A percentile compares a stretch with the other conserved stretches of the same genome.
phyloP scores from a whole-genome alignment of 2,113 vertebrate species.

The Galemys pyrenaicus region DNA sequence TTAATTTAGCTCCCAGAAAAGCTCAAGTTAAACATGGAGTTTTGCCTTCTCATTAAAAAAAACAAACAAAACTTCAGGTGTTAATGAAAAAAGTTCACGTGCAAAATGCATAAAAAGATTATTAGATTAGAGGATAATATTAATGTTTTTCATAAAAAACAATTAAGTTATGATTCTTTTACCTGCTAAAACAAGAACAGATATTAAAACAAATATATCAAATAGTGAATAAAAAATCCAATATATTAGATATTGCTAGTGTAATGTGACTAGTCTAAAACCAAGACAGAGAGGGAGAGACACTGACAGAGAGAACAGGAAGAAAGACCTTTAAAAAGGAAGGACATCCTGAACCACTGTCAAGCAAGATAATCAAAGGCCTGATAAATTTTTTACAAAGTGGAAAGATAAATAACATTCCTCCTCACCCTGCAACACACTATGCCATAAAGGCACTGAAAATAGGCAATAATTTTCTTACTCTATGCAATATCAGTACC shows the following conservation, averaged over 20 bases:
- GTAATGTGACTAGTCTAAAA: conserved; percentile 82
- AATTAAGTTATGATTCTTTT: conserved; percentile 88
- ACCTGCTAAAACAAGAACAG: conserved; percentile 93
- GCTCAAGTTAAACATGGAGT: conserved; percentile 82
- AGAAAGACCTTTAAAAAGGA: conserved; percentile 69
- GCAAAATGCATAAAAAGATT: conserved; percentile 85
- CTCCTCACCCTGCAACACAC: not conserved
- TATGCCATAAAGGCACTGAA: conserved; percentile 24
- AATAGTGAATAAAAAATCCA: conserved; percentile 82
- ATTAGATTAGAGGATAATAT: conserved; percentile 84
- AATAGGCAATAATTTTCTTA: conserved; percentile 2
- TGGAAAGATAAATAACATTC: conserved; percentile 4
- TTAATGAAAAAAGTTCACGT: conserved; percentile 85
- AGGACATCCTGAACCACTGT: conserved; percentile 50
- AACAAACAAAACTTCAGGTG: conserved; percentile 72
- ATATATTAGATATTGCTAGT: conserved; percentile 84
- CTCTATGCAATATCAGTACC: not conserved
- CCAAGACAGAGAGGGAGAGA: conserved; percentile 72
- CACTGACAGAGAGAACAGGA: conserved; percentile 63
- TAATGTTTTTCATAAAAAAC: conserved; percentile 78
- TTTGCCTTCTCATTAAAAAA: conserved; percentile 41
- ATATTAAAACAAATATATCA: conserved; percentile 90
- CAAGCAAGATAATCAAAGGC: conserved; percentile 58
- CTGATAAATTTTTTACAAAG: conserved; percentile 19
- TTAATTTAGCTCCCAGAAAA: conserved; percentile 84